Evolutionary conservation across 2,888 invertebrate genomes (phyloP).

Genomic region (Aethes cnicana): DNA sequence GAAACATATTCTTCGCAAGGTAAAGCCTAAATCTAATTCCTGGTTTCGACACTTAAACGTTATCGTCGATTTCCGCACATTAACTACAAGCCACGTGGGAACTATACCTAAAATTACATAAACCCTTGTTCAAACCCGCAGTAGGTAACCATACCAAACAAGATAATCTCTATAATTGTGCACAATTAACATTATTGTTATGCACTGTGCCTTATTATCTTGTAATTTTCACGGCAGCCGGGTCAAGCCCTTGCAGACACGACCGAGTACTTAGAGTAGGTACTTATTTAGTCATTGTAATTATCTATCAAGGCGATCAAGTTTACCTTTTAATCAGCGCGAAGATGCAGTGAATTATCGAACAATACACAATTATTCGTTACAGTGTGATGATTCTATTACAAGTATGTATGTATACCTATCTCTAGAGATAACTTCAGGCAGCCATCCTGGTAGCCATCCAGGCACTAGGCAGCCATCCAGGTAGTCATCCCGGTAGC

Average conservation of each 20-base stretch:
- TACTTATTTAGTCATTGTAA: slow-evolving; percentile 18
- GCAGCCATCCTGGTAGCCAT: too few species aligned
- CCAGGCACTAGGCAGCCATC: too few species aligned
- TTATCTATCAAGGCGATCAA: slow-evolving; percentile 28
- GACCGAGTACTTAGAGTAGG: slow-evolving; percentile 2
- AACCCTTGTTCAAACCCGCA: background rate
- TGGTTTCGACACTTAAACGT: background rate
- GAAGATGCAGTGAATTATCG: background rate
- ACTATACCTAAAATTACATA: background rate
- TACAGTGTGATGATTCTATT: too few species aligned
- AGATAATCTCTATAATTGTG: slow-evolving; percentile 5
- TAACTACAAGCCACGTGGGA: background rate
- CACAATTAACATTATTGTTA: slow-evolving; percentile 31
- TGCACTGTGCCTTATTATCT: slow-evolving; percentile 25
- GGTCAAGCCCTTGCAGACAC: slow-evolving; percentile 18
- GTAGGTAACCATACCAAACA: background rate
- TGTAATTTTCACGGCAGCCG: slow-evolving; percentile 25
- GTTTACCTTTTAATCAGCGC: slow-evolving; percentile 16
- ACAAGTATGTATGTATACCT: too few species aligned
- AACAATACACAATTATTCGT: too few species aligned
- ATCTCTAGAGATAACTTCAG: too few species aligned
- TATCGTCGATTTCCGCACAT: slow-evolving; percentile 5
- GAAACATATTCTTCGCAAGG: background rate
- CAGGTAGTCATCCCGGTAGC: too few species aligned
- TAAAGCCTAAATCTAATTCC: background rate